Evolutionary conservation across 2,797 vertebrate genomes (phyloP), one percentile per base, ranked within the genome.

Genomic region (Lophotriccus pileatus): DNA sequence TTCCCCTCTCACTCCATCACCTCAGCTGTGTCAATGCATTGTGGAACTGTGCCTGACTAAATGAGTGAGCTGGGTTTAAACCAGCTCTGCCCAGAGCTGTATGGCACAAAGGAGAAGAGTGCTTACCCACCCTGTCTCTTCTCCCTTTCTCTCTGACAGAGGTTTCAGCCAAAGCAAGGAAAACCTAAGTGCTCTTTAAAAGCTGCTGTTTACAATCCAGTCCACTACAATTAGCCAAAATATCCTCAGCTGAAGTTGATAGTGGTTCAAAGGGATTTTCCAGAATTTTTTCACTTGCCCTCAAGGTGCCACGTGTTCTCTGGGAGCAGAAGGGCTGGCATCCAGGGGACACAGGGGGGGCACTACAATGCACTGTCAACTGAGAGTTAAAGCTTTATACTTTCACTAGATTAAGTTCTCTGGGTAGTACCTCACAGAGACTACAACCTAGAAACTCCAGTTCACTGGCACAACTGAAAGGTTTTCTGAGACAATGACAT

Each of bases 1-100:
- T 12, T 43, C 47, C 36, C 36, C 46, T 55, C 28, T 1, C 0
- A 6, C 27, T 15, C 9, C 5, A 2, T 2, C 0, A 0, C 39
- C 41, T 67, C 68, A 52, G 53, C 49, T 47, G 46, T 12, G 43
- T 21, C 8, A 3, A 37, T 0, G 3, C 66, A 24, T 3, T 5
- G 76, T 43, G 20, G 25, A 88, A 30, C 41, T 2, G 24, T 1
- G 12, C 6, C 1, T 3, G 67, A 30, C 34, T 23, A 5, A 50
- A 87, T 25, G 14, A 82, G 30, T 0, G 0, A 60, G n/a, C 12
- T 10, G 41, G 14, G 30, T 27, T 87, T 19, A 27, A 56, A 43
- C 7, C 4, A 17, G 1, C 17, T 6, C 32, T 47, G 36, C 32
- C 77, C 37, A 44, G 34, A 23, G 36, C 7, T 10, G 23, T 0